Evolutionary conservation across 2,888 invertebrate genomes (phyloP), one percentile per base, ranked within the genome.

Genomic region (Pteria penguin): DNA sequence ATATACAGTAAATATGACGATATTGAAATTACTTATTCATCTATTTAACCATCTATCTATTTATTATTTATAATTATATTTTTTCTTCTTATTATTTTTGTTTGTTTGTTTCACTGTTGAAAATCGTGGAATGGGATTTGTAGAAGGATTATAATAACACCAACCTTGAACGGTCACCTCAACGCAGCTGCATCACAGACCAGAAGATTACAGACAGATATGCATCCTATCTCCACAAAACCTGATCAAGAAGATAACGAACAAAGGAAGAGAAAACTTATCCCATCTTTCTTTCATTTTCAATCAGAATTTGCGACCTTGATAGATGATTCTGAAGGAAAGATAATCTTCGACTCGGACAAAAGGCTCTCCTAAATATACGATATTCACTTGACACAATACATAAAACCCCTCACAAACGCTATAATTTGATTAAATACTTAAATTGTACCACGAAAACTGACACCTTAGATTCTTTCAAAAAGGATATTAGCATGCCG

Each of bases 361-460:
- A 76, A 76, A 62, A 62, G 72, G 45, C 52, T 26, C 36, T 57
- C 60, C 45, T 66, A 72, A 66, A 72, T 63, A 45, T 31, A 31
- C 52, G 55, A 62, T 72, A 60, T 62, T 27, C 58, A 45, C 67
- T 58, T 55, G 45, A 60, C 62, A 76, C 68, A 72, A 72, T 72
- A 54, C 76, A 65, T 66, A 67, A 68, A 72, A 70, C 36, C 63
- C 57, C 52, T 68, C 58, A 67, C 71, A 62, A 66, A 76, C 76
- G 62, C 76, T 76, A 72, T 76, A 76, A 76, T 76, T 76, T 72
- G 68, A 76, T 76, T 76, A 76, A 76, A 68, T 32, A 66, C 54
- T 57, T 72, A 72, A 76, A 76, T 76, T 72, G 76, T 76, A 60
- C 52, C 31, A 55, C 45, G 76, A 67, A 76, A 76, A 45, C 31